These are phyloP conservation scores for Saccopteryx bilineata DNA, from an alignment of 2,113 vertebrate species.

Conservation along the genomic window DNA sequence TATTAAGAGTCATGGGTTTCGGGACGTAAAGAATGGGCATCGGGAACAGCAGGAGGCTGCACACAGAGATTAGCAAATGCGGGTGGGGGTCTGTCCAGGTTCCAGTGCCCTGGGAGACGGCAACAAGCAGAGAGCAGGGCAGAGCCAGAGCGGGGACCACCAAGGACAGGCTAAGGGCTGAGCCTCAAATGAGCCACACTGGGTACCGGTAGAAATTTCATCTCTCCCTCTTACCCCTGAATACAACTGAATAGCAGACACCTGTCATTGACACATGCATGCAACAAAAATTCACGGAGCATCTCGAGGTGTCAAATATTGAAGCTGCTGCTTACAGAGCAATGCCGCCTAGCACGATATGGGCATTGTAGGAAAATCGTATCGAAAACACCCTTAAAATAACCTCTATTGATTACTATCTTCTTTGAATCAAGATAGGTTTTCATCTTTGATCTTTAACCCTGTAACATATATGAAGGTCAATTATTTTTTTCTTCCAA, in stretches of 20 bases:
- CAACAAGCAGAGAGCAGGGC: accelerated
- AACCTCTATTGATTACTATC: neutral
- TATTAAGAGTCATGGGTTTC: neutral
- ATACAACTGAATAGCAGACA: neutral
- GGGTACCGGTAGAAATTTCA: neutral
- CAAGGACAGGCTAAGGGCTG: neutral
- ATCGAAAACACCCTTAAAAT: neutral
- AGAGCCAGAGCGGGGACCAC: neutral
- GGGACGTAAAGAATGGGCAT: neutral
- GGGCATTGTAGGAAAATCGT: neutral
- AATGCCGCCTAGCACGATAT: neutral
- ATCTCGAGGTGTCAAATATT: neutral
- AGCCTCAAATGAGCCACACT: neutral
- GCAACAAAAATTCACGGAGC: neutral
- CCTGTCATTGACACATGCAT: neutral
- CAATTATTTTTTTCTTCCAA: slow-evolving; percentile 6
- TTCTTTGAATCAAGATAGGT: neutral
- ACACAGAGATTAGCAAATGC: neutral
- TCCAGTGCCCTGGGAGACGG: neutral
- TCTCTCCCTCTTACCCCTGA: neutral
- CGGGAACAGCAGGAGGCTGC: neutral
- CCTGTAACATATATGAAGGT: neutral
- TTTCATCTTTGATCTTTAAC: slow-evolving; percentile 46
- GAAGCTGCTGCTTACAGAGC: neutral
- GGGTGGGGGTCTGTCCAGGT: neutral